Evolutionary conservation across 2,113 vertebrate genomes (phyloP).

Genomic region (Ramphastos sulfuratus): DNA sequence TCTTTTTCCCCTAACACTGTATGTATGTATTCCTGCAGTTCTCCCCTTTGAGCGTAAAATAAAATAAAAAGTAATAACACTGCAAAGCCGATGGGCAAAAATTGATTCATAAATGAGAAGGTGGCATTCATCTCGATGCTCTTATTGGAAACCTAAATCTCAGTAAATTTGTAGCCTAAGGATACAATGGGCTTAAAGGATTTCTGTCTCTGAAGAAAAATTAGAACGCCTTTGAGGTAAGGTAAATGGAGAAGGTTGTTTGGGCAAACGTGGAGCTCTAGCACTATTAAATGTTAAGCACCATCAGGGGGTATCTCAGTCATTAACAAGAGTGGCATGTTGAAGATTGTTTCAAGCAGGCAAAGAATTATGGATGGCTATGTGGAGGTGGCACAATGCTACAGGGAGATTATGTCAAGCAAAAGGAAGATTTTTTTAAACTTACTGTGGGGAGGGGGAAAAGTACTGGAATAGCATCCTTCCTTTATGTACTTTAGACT

Average conservation of each 20-base stretch:
- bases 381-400: constrained; percentile 73
- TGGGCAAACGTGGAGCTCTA: constrained; percentile 86
- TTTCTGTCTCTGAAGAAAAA: constrained; percentile 99
- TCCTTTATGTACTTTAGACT: neutral
- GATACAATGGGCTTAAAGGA: constrained; percentile 97
- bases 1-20: neutral
- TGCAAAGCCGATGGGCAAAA: constrained; percentile 87
- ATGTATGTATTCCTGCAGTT: constrained; percentile 48
- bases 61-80: constrained; percentile 87
- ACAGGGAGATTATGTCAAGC: constrained; percentile 78
- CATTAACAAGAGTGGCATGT: constrained; percentile 85
- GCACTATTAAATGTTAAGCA: constrained; percentile 92
- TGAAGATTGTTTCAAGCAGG: constrained; percentile 82
- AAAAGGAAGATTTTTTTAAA: constrained; percentile 69
- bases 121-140: constrained; percentile 90
- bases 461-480: constrained; percentile 33
- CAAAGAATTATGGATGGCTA: constrained; percentile 78
- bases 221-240: constrained; percentile 94
- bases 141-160: constrained; percentile 98
- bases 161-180: constrained; percentile 97
- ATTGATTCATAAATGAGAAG: constrained; percentile 97
- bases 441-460: constrained; percentile 42
- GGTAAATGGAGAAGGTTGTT: constrained; percentile 94
- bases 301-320: constrained; percentile 86
- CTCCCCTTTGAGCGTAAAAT: constrained; percentile 73